These are phyloP conservation scores for Theodoxus fluviatilis DNA, from an alignment of 2,888 invertebrate species.

Conservation along the genomic window DNA sequence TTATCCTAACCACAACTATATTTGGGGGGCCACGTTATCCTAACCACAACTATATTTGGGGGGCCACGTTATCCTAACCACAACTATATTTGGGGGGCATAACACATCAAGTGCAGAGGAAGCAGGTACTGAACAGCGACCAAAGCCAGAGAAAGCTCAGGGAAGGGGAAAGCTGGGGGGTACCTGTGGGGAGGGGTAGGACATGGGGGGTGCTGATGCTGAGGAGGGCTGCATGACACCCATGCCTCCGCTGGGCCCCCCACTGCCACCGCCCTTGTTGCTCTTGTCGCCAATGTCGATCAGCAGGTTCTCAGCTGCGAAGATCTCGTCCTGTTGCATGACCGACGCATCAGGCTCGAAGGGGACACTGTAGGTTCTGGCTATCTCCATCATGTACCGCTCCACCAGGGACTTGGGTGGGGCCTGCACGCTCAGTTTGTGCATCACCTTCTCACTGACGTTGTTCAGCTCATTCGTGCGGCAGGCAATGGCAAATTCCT, in stretches of 20 bases:
- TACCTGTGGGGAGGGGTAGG: neutral
- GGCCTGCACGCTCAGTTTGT: conserved; percentile 71
- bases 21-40: too few relatives aligned
- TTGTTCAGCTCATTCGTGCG: conserved; percentile 81
- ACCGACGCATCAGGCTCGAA: conserved; percentile 87
- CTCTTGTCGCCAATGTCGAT: conserved; percentile 53
- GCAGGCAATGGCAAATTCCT: conserved; percentile 84
- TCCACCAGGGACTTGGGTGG: conserved; percentile 95
- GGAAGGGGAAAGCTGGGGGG: too few relatives aligned
- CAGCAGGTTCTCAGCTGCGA: conserved; percentile 51
- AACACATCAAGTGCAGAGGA: too few relatives aligned
- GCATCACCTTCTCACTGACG: conserved; percentile 84
- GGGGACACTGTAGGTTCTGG: conserved; percentile 90
- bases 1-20: too few relatives aligned
- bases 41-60: too few relatives aligned
- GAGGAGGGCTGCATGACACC: conserved; percentile 33
- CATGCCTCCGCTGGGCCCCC: conserved; percentile 39
- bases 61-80: too few relatives aligned
- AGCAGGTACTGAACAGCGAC: too few relatives aligned
- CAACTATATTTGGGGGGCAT: too few relatives aligned
- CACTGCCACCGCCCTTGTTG: conserved; percentile 42
- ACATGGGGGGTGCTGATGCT: neutral
- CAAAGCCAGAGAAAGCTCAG: too few relatives aligned
- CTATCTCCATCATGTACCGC: conserved; percentile 91
- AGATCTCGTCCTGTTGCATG: conserved; percentile 56